These are phyloP conservation scores for Microchirus variegatus DNA, from an alignment of 2,797 vertebrate genomes.

Conservation along the genomic window DNA sequence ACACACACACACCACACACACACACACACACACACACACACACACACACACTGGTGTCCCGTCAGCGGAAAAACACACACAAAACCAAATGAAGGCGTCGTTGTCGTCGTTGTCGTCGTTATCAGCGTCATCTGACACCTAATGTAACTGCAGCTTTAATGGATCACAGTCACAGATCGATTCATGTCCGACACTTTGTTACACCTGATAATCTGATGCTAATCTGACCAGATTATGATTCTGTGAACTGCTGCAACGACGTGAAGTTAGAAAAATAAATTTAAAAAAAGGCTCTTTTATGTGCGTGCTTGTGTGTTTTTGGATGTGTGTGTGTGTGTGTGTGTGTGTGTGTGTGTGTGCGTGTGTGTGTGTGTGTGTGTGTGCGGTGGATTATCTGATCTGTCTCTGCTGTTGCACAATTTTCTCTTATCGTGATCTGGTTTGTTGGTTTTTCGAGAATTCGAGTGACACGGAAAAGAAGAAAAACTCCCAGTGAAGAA, in stretches of 20 bases:
- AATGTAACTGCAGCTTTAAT: constrained; percentile 62
- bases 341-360: constrained; percentile 9
- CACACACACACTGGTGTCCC: constrained; percentile 23
- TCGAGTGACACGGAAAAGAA: neutral
- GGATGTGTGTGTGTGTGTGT: constrained; percentile 12
- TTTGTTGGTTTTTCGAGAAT: constrained; percentile 33
- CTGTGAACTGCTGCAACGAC: constrained; percentile 23
- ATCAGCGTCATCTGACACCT: constrained; percentile 73
- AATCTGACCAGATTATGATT: constrained; percentile 53
- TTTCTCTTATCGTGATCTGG: constrained; percentile 61
- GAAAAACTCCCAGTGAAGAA: constrained; percentile 23
- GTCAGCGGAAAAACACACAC: constrained; percentile 38
- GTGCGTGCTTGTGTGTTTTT: neutral
- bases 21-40: constrained; percentile 18
- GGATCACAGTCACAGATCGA: constrained; percentile 63
- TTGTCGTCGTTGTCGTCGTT: constrained; percentile 40
- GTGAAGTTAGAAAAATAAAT: neutral
- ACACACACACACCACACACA: no score
- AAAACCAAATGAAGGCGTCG: constrained; percentile 70
- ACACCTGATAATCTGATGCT: constrained; percentile 37
- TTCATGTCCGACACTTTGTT: constrained; percentile 69
- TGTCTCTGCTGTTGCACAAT: constrained; percentile 55
- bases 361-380: constrained; percentile 2
- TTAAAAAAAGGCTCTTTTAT: constrained; percentile 21
- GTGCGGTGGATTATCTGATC: constrained; percentile 73